phyloP scores from a whole-genome alignment of 1,140 invertebrate species.

The Agrilus planipennis region DNA sequence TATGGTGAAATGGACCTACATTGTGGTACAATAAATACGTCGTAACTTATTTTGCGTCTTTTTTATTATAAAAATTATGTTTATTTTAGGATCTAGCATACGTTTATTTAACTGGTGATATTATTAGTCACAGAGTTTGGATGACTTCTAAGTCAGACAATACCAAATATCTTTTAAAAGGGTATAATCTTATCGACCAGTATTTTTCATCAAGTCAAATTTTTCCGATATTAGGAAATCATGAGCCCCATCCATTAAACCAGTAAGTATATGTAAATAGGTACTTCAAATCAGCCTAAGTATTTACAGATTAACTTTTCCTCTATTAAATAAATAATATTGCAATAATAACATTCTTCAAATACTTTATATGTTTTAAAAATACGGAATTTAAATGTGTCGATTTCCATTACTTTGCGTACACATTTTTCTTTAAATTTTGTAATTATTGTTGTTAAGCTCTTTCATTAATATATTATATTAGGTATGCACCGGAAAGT shows the following conservation, averaged over 20 bases:
- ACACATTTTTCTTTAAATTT: not conserved
- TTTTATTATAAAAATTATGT: not conserved
- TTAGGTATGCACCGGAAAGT: conserved; percentile 7
- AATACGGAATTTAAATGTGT: no score
- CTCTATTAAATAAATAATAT: conserved; percentile 18
- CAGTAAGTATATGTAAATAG: conserved; percentile 40
- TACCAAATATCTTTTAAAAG: conserved; percentile 41
- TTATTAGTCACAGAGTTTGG: conserved; percentile 74
- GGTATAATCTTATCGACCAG: conserved; percentile 44
- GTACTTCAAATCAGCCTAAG: no score
- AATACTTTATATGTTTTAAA: not conserved
- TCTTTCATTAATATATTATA: not conserved
- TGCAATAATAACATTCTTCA: not conserved
- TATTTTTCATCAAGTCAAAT: conserved; percentile 49
- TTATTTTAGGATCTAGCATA: conserved; percentile 46
- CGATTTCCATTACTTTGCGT: no score
- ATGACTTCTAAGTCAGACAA: conserved; percentile 58
- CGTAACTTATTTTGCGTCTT: no score
- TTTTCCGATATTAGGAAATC: conserved; percentile 68
- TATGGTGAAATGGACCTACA: no score
- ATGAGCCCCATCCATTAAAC: conserved; percentile 76
- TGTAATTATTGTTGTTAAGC: not conserved
- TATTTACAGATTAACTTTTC: conserved; percentile 6
- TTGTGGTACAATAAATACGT: no score
- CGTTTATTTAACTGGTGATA: conserved; percentile 75